Percentiles rank a stretch among this genome's conserved stretches.
Conservation (phyloP, 2,797 vertebrate species). For the Emydoidea blandingii region DNA sequence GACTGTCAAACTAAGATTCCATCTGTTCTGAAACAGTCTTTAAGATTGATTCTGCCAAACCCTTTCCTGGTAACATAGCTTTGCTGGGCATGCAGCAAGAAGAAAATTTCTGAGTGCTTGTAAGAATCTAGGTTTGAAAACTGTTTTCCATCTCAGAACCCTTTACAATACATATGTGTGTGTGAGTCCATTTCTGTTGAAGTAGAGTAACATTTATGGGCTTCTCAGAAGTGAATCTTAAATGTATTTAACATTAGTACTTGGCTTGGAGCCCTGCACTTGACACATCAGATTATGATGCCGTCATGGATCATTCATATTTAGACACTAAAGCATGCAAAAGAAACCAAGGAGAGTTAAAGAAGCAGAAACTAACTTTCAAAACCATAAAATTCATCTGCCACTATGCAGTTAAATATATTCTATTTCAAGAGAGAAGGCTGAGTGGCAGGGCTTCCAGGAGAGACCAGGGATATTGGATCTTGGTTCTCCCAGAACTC, state of each 20-base stretch:
- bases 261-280: neutral
- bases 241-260: slow-evolving; percentile 18
- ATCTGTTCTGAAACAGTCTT: neutral
- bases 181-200: neutral
- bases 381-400: neutral
- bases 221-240: neutral
- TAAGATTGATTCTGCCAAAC: neutral
- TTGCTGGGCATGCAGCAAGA: neutral
- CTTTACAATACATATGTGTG: neutral
- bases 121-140: neutral
- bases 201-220: neutral
- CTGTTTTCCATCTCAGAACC: neutral
- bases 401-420: neutral
- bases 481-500: neutral
- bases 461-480: neutral
- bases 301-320: neutral
- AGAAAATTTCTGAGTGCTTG: neutral
- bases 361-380: neutral
- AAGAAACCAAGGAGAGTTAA: neutral
- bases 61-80: neutral
- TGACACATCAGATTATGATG: neutral
- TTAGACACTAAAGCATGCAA: neutral
- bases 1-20: too few relatives aligned
- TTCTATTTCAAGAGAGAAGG: neutral
- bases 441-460: neutral